Evolutionary conservation across 2,797 vertebrate species (phyloP).

Genomic region (Tokudaia muenninki): DNA sequence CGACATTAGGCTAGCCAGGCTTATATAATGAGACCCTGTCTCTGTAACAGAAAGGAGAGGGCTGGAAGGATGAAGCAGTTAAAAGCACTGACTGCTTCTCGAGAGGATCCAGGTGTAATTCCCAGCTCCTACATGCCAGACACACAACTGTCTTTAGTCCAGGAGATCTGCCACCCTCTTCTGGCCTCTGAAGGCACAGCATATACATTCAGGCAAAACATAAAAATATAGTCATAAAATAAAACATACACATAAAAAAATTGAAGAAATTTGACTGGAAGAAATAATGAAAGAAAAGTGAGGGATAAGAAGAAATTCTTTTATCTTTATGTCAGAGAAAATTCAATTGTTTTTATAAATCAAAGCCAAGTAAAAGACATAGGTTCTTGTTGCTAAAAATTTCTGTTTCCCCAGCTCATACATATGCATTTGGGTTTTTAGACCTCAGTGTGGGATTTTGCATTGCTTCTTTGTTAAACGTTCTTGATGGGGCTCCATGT

Average conservation of each 20-base stretch:
- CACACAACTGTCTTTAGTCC: background rate
- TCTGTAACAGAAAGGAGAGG: background rate
- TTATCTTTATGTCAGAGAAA: slow-evolving; percentile 3
- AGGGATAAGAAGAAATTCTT: background rate
- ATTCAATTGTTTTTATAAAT: background rate
- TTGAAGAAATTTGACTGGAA: background rate
- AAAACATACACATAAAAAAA: background rate
- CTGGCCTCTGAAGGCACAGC: background rate
- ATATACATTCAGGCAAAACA: background rate
- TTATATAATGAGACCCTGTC: background rate
- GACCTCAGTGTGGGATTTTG: background rate
- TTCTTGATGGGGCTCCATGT: background rate
- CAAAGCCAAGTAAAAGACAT: background rate
- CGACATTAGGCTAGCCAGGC: background rate
- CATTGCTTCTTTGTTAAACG: background rate
- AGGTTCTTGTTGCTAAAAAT: background rate
- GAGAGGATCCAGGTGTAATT: background rate
- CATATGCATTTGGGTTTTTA: background rate
- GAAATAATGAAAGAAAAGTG: background rate
- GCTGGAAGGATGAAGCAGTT: background rate
- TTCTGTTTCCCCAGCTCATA: background rate
- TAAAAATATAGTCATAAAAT: background rate
- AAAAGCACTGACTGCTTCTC: background rate
- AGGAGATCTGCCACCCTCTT: background rate
- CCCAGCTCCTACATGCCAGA: background rate